phyloP scores from a whole-genome alignment of 2,113 vertebrate genomes.

The Phocoena phocoena region DNA sequence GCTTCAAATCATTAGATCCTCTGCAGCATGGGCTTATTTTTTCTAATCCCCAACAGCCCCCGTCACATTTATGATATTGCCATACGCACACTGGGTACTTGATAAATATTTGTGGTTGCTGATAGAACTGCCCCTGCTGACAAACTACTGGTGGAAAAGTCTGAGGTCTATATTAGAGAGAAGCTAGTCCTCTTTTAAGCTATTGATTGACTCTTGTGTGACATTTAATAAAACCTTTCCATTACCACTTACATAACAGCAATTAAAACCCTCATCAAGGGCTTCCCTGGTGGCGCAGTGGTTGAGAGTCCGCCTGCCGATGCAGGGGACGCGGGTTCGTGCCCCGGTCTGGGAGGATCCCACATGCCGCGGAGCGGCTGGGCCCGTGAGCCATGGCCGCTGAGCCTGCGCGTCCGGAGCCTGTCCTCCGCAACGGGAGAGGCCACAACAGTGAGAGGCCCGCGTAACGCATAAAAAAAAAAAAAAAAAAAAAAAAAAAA shows the following conservation, averaged over 20 bases:
- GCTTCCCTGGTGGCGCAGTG: no score
- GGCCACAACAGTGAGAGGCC: no score
- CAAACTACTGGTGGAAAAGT: constrained; percentile 65
- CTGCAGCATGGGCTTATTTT: not conserved
- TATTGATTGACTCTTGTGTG: constrained; percentile 70
- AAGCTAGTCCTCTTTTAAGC: constrained; percentile 71
- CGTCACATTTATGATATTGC: constrained; percentile 51
- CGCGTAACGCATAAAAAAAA: no score
- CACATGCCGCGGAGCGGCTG: no score
- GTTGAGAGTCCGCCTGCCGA: no score
- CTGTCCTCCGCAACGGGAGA: no score
- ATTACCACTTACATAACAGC: constrained; percentile 83
- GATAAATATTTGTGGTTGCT: constrained; percentile 76
- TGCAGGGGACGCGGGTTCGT: no score
- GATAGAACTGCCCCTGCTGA: constrained; percentile 43
- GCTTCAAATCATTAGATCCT: constrained; percentile 51
- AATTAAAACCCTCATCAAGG: constrained; percentile 88
- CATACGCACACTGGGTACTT: constrained; percentile 58
- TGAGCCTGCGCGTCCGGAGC: no score
- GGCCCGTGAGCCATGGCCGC: no score
- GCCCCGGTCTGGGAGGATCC: no score
- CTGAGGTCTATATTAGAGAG: constrained; percentile 49
- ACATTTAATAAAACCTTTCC: constrained; percentile 84
- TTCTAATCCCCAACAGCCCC: constrained; percentile 23
- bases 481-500: no score